Percentiles rank a stretch among this genome's conserved stretches.
Conservation (phyloP, 2,113 vertebrate species). For the Nesoenas mayeri region DNA sequence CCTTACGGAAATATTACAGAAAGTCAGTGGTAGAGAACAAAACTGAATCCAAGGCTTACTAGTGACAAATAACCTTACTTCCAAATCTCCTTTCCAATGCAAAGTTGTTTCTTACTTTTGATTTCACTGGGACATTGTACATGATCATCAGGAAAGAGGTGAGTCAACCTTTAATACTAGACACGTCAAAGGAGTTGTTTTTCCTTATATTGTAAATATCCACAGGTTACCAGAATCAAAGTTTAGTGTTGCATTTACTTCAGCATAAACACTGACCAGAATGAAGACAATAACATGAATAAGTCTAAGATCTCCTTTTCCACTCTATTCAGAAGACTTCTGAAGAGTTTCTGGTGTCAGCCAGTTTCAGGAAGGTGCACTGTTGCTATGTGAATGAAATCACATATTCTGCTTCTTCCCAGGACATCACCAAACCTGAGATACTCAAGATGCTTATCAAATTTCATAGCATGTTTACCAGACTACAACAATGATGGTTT, state of each 20-base stretch:
- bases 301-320: neutral
- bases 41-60: neutral
- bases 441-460: neutral
- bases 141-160: neutral
- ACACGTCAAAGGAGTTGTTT: neutral
- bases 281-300: neutral
- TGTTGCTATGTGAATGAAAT: neutral
- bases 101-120: neutral
- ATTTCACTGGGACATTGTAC: neutral
- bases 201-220: neutral
- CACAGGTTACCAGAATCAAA: neutral
- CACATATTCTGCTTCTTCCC: neutral
- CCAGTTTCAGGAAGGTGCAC: neutral
- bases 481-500: neutral
- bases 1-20: neutral
- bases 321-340: neutral
- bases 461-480: neutral
- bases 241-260: neutral
- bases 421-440: neutral
- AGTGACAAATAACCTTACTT: neutral
- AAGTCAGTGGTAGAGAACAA: neutral
- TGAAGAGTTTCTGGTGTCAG: neutral
- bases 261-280: neutral
- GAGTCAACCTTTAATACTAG: neutral
- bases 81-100: neutral